These are phyloP conservation scores for Cliona cf. orientalis DNA, from an alignment of 37 sponge, comb jelly and placozoan genomes.

Conservation along the genomic window DNA sequence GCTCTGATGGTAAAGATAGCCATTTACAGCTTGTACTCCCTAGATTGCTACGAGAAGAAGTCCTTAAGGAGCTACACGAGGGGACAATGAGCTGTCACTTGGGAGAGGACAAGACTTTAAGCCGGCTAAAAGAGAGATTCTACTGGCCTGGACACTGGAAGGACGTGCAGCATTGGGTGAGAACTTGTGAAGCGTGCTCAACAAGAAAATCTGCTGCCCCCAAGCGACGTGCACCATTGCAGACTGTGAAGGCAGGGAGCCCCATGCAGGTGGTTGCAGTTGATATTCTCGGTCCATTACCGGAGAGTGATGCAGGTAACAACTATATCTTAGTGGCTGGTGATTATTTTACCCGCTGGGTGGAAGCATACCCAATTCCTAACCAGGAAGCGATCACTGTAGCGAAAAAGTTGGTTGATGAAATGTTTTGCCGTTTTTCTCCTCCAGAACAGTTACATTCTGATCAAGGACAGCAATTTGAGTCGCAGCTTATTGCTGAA, in stretches of 20 bases:
- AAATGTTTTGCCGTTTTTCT: conserved; percentile 64
- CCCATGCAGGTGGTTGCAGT: conserved; percentile 51
- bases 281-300: conserved; percentile 60
- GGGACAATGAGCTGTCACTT: conserved; percentile 29
- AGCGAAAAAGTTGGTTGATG: conserved; percentile 26
- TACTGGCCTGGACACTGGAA: conserved; percentile 54
- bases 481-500: conserved; percentile 34
- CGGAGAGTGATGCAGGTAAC: conserved; percentile 43
- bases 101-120: conserved; percentile 37
- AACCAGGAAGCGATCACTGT: conserved; percentile 70
- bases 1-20: not conserved
- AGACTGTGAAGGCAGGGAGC: conserved; percentile 24
- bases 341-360: conserved; percentile 62
- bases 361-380: conserved; percentile 62
- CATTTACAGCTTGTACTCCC: conserved; percentile 39
- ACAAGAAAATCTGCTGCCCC: conserved; percentile 28
- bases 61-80: conserved; percentile 21
- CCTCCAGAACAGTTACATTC: conserved; percentile 55
- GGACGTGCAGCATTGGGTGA: conserved; percentile 32
- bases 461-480: conserved; percentile 60
- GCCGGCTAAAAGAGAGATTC: conserved; percentile 33
- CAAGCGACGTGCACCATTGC: conserved; percentile 24
- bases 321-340: conserved; percentile 43
- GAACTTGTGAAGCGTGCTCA: conserved; percentile 33
- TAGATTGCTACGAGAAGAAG: not conserved